Percentiles rank a stretch among this genome's conserved stretches.
These are phyloP conservation scores for Syritta pipiens DNA, from an alignment of 2,888 invertebrate species.

Conservation along the genomic window DNA sequence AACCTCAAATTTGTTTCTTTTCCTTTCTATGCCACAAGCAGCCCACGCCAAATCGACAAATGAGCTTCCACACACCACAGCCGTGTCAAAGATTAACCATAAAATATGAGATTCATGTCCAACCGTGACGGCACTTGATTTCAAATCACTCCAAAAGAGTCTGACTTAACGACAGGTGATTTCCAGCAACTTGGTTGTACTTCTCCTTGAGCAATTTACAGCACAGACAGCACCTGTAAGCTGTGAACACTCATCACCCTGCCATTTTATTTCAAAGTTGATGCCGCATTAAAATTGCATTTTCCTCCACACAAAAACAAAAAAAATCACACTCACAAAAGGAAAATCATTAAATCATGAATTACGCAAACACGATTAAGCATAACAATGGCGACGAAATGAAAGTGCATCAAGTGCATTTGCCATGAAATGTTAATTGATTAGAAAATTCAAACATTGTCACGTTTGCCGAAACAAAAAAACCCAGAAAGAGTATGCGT, in stretches of 20 bases:
- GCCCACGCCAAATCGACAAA: neutral
- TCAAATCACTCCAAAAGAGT: neutral
- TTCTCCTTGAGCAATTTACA: constrained; percentile 1
- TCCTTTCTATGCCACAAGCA: too few relatives aligned
- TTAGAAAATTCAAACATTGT: constrained; percentile 25
- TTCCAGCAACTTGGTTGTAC: neutral
- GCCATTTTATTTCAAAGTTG: neutral
- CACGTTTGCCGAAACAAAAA: constrained; percentile 21
- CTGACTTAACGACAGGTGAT: constrained; percentile 5
- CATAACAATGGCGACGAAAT: neutral
- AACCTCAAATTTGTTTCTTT: too few relatives aligned
- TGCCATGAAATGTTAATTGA: constrained; percentile 25
- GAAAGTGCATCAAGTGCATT: constrained; percentile 11
- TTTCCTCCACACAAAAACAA: neutral
- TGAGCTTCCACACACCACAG: neutral
- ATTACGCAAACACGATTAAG: too few relatives aligned
- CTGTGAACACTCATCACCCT: neutral
- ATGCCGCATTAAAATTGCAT: constrained; percentile 9
- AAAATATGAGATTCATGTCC: constrained; percentile 7
- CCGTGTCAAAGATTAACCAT: neutral
- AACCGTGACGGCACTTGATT: constrained; percentile 1
- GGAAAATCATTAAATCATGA: too few relatives aligned
- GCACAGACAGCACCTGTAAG: neutral
- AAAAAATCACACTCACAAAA: too few relatives aligned
- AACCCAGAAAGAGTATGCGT: constrained; percentile 38